A percentile compares a stretch with the other conserved stretches of the same genome.
Evolutionary conservation across 1,140 invertebrate species (phyloP).

Genomic region (Fopius arisanus): DNA sequence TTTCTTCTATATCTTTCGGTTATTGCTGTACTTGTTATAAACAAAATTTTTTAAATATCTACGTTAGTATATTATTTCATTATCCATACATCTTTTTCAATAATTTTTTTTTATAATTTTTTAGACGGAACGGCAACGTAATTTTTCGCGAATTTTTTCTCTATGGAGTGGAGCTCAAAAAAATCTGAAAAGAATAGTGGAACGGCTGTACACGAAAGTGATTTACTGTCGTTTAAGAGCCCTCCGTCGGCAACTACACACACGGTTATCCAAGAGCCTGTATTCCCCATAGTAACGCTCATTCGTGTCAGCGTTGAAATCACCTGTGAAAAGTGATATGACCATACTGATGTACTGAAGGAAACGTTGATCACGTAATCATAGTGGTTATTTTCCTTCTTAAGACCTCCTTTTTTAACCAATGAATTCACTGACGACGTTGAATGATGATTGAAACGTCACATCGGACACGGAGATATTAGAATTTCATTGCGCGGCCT

Average conservation of each 20-base stretch:
- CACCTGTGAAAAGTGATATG: slow-evolving; percentile 29
- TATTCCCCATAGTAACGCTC: neutral
- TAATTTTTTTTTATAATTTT: too few relatives aligned
- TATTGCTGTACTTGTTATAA: too few relatives aligned
- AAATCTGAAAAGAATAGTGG: neutral
- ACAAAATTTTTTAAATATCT: too few relatives aligned
- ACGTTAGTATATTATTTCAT: too few relatives aligned
- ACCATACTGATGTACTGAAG: neutral
- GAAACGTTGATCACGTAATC: neutral
- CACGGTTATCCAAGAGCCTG: neutral
- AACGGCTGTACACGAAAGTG: slow-evolving; percentile 18
- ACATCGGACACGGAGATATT: neutral
- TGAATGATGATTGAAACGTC: slow-evolving; percentile 25
- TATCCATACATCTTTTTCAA: too few relatives aligned
- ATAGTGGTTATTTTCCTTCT: neutral
- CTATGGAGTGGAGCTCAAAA: too few relatives aligned
- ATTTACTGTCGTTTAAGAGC: slow-evolving; percentile 47
- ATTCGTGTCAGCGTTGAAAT: slow-evolving; percentile 25
- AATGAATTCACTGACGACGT: slow-evolving; percentile 4
- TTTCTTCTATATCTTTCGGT: too few relatives aligned
- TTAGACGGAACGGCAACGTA: too few relatives aligned
- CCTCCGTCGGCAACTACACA: slow-evolving; percentile 7
- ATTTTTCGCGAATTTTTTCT: too few relatives aligned
- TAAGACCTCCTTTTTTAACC: neutral
- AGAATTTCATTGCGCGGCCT: neutral